Conservation (phyloP, 2,113 vertebrate species). For the Pardalotus punctatus region DNA sequence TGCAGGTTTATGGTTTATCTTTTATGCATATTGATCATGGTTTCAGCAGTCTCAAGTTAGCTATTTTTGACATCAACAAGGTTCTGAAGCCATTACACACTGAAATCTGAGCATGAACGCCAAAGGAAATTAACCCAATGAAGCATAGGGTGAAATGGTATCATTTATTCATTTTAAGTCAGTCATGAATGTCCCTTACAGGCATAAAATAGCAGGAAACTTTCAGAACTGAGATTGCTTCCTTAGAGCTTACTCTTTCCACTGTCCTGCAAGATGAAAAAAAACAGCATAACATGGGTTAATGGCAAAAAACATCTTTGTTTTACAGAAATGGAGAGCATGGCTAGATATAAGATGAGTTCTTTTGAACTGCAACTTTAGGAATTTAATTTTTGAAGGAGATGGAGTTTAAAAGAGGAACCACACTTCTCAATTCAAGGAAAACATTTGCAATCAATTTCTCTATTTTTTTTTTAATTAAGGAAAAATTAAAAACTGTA, state of each 20-base stretch:
- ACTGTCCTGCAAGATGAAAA: neutral
- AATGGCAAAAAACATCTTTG: neutral
- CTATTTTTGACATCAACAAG: neutral
- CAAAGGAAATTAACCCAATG: neutral
- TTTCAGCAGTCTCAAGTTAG: neutral
- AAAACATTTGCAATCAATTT: neutral
- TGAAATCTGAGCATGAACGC: neutral
- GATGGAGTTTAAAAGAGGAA: neutral
- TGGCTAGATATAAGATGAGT: neutral
- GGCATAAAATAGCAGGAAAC: neutral
- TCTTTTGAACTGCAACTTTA: neutral
- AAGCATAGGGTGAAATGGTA: neutral
- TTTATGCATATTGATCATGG: neutral
- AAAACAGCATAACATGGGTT: fast-evolving
- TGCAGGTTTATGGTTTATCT: neutral
- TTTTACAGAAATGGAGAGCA: neutral
- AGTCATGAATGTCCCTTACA: neutral
- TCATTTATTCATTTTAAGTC: neutral
- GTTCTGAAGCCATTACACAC: neutral
- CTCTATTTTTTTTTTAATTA: neutral
- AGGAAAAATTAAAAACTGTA: neutral
- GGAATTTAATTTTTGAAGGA: neutral
- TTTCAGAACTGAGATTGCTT: neutral
- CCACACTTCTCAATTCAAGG: neutral
- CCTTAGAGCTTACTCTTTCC: neutral